Conservation (phyloP, 2,797 vertebrate species). For the Lateolabrax maculatus region DNA sequence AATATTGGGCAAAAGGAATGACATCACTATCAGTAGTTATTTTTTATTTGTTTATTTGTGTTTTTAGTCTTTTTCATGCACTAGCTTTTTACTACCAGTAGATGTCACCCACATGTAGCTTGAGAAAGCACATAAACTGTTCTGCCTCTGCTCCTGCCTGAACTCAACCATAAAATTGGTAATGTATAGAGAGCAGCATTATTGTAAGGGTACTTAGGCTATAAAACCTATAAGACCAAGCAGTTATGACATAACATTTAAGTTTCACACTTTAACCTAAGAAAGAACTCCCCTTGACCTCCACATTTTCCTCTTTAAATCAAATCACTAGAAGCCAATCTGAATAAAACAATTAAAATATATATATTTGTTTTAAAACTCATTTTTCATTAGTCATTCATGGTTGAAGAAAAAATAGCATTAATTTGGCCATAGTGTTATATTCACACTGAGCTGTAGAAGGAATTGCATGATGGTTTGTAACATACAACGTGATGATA, state of each 20-base stretch:
- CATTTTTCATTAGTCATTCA: not conserved
- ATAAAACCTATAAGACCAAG: not conserved
- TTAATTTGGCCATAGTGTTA: not conserved
- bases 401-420: not conserved
- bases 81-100: constrained; percentile 53
- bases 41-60: too few species aligned
- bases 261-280: not conserved
- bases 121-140: not conserved
- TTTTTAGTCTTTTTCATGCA: constrained; percentile 54
- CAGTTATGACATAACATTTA: not conserved
- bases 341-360: not conserved
- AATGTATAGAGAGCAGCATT: not conserved
- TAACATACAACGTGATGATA: not conserved
- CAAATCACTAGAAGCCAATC: not conserved
- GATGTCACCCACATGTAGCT: constrained; percentile 64
- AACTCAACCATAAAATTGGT: constrained; percentile 10
- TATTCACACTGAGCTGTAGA: not conserved
- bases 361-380: too few species aligned
- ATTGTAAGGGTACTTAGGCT: not conserved
- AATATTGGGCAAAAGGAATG: not conserved
- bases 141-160: not conserved
- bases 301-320: not conserved
- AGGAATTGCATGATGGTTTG: not conserved
- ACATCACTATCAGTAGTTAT: not conserved
- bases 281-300: not conserved